Conservation (phyloP, 2,113 vertebrate genomes). For the Phainopepla nitens region DNA sequence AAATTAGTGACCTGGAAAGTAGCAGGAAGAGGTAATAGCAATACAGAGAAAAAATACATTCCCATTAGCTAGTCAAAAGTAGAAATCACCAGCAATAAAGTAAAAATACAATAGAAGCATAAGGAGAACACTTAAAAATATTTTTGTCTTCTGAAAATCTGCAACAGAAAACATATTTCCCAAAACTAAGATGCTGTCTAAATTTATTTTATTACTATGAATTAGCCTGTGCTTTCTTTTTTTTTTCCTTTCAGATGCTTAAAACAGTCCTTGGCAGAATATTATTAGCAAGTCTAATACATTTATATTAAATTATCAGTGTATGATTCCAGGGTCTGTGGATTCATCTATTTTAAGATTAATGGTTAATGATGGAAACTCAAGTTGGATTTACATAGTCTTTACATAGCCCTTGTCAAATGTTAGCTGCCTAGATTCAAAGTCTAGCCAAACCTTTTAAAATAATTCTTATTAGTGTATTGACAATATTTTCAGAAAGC, state of each 20-base stretch:
- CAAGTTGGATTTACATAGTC: constrained; percentile 1
- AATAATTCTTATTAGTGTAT: background rate
- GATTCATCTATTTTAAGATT: background rate
- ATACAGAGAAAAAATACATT: constrained; percentile 79
- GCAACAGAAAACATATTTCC: background rate
- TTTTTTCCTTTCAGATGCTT: background rate
- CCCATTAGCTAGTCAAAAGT: constrained; percentile 78
- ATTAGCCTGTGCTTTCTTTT: background rate
- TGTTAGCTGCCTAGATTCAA: background rate
- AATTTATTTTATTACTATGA: background rate
- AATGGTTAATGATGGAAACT: constrained; percentile 17
- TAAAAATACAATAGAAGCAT: constrained; percentile 59
- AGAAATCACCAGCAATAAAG: constrained; percentile 67
- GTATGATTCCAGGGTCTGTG: constrained; percentile 4
- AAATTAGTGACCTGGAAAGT: constrained; percentile 99
- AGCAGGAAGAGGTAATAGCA: constrained; percentile 90
- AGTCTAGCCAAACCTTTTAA: background rate
- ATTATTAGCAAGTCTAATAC: background rate
- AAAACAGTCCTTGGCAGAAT: background rate
- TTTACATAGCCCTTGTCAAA: background rate
- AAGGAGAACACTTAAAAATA: constrained; percentile 36
- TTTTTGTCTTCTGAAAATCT: constrained; percentile 60
- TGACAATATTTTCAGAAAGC: background rate
- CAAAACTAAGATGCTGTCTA: background rate
- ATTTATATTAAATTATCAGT: constrained; percentile 1